A percentile compares a stretch with the other conserved stretches of the same genome.
Evolutionary conservation across 2,113 vertebrate genomes (phyloP).

Genomic region (Circaetus gallicus): DNA sequence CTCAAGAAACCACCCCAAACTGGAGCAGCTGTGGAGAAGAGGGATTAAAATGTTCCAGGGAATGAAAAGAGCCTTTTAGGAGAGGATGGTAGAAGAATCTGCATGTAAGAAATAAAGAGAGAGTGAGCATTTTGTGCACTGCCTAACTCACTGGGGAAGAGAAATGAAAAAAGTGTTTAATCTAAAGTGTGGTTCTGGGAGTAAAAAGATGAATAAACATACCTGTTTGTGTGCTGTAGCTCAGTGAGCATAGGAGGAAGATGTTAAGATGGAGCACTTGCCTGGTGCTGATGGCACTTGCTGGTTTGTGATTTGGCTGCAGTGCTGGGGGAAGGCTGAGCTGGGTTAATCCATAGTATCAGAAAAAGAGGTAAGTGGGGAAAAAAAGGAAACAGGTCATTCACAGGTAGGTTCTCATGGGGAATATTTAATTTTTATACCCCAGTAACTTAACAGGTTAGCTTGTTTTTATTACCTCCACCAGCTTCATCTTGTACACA

Average conservation of each 20-base stretch:
- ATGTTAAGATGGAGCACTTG: neutral
- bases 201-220: neutral
- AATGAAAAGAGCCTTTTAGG: neutral
- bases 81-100: neutral
- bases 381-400: neutral
- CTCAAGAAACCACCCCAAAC: neutral
- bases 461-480: neutral
- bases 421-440: neutral
- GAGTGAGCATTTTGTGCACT: neutral
- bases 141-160: neutral
- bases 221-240: neutral
- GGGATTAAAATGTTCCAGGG: neutral
- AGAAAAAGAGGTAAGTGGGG: neutral
- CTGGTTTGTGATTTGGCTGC: neutral
- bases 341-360: neutral
- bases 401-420: neutral
- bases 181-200: neutral
- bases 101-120: neutral
- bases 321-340: neutral
- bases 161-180: neutral
- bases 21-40: neutral
- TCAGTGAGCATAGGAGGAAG: fast-evolving
- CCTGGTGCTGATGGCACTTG: neutral
- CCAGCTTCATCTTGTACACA: neutral
- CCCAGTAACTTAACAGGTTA: neutral